Evolutionary conservation across 1,140 invertebrate genomes (phyloP).

Genomic region (Mya arenaria): DNA sequence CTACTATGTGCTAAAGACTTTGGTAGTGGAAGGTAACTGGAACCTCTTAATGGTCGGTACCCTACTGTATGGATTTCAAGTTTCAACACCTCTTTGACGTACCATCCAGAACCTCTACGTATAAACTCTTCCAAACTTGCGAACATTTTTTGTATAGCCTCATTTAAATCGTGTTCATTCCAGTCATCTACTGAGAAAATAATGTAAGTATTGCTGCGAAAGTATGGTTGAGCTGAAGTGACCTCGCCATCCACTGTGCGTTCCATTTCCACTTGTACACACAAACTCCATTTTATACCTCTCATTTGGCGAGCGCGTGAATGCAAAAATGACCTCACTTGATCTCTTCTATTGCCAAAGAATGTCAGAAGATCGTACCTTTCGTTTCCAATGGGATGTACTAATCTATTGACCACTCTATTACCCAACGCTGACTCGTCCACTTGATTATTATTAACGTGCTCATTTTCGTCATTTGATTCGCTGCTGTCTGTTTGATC

Average conservation of each 20-base stretch:
- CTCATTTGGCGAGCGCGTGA: neutral
- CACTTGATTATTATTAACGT: neutral
- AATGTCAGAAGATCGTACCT: conserved; percentile 23
- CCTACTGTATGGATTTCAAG: conserved; percentile 26
- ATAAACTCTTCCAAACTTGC: conserved; percentile 27
- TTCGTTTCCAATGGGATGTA: conserved; percentile 1
- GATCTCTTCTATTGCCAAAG: conserved; percentile 28
- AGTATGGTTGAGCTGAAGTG: conserved; percentile 1
- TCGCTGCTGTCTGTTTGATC: neutral
- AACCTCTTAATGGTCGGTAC: conserved; percentile 14
- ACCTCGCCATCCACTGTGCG: neutral
- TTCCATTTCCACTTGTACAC: conserved; percentile 30
- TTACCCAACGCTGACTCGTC: conserved; percentile 19
- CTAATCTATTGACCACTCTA: conserved; percentile 7
- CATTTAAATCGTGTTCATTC: conserved; percentile 32
- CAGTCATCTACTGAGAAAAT: conserved; percentile 9
- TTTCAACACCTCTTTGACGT: conserved; percentile 21
- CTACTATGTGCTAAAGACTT: neutral
- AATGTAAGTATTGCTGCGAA: conserved; percentile 24
- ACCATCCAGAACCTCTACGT: conserved; percentile 23
- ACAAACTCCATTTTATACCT: conserved; percentile 41
- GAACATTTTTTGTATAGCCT: conserved; percentile 36
- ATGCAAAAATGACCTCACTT: conserved; percentile 7
- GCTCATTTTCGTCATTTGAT: neutral
- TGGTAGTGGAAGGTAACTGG: conserved; percentile 28